Percentiles rank a stretch among this genome's conserved stretches.
Evolutionary conservation across 2,113 vertebrate species (phyloP).

Genomic region (Cricetomys ansorgei): DNA sequence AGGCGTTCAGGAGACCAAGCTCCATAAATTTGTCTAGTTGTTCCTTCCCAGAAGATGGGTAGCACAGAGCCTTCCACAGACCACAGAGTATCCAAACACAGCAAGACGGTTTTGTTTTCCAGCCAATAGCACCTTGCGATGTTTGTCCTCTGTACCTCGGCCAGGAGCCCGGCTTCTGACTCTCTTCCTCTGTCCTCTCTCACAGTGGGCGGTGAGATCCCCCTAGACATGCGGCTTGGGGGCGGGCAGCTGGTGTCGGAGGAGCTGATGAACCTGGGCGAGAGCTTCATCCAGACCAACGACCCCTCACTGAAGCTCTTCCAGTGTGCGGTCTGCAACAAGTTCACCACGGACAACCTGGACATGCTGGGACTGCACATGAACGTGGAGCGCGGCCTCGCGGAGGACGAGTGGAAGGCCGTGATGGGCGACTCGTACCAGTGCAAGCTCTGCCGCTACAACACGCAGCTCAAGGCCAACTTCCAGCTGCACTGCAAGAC

Average conservation of each 20-base stretch:
- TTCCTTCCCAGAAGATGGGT: conserved; percentile 10
- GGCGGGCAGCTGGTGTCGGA: conserved; percentile 97
- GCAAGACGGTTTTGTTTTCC: neutral
- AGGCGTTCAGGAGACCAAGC: neutral
- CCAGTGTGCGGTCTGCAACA: conserved; percentile 99
- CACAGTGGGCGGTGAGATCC: conserved; percentile 96
- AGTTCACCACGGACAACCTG: conserved; percentile 98
- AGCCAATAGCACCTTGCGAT: neutral
- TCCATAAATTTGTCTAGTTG: neutral
- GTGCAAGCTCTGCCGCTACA: conserved; percentile 99
- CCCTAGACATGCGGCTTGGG: conserved; percentile 96
- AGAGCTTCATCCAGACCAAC: conserved; percentile 97
- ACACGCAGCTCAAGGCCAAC: conserved; percentile 99
- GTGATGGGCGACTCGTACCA: conserved; percentile 97
- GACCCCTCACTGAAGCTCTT: conserved; percentile 99
- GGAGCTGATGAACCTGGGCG: conserved; percentile 98
- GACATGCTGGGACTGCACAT: conserved; percentile 98
- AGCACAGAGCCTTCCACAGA: neutral
- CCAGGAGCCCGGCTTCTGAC: conserved; percentile 69
- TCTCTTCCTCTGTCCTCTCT: conserved; percentile 64
- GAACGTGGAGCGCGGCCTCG: conserved; percentile 95
- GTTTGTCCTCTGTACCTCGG: neutral
- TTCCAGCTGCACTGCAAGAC: conserved; percentile 99
- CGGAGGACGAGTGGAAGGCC: conserved; percentile 98
- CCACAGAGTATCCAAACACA: neutral